Evolutionary conservation across 2,797 vertebrate genomes (phyloP).

Genomic region (Holocentrus rufus): DNA sequence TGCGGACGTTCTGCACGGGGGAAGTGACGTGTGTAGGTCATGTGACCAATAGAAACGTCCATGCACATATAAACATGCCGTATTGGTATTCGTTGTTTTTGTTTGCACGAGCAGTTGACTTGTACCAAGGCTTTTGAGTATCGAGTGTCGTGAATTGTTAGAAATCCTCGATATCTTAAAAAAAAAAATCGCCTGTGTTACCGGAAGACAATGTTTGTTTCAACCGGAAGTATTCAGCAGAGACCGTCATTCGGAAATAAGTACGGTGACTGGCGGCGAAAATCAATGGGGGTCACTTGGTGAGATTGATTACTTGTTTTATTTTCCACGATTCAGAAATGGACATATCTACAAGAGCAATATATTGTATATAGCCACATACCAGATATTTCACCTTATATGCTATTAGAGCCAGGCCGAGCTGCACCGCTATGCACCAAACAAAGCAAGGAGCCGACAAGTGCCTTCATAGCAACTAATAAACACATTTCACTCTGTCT

Average conservation of each 20-base stretch:
- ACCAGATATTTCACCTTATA: accelerated
- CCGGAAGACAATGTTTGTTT: conserved; percentile 20
- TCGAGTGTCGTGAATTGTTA: neutral
- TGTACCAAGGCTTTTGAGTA: no score
- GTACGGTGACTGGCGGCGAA: conserved; percentile 12
- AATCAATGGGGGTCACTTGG: conserved; percentile 85
- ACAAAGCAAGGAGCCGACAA: neutral
- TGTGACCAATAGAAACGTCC: neutral
- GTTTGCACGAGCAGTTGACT: no score
- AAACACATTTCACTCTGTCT: neutral
- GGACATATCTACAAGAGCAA: no score
- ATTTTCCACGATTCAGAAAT: neutral
- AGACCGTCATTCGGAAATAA: neutral
- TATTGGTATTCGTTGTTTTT: no score
- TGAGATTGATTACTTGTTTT: conserved; percentile 55
- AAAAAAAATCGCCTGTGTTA: no score
- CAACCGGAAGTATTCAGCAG: conserved; percentile 65
- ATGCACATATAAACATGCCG: no score
- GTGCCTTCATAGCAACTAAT: neutral
- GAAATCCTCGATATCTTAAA: neutral
- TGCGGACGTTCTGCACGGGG: conserved; percentile 31
- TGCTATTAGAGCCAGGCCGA: neutral
- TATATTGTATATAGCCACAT: neutral
- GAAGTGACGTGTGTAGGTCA: conserved; percentile 61
- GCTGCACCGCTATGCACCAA: neutral